phyloP scores from a whole-genome alignment of 2,888 invertebrate species.

The Hydroisotoma schaefferi region DNA sequence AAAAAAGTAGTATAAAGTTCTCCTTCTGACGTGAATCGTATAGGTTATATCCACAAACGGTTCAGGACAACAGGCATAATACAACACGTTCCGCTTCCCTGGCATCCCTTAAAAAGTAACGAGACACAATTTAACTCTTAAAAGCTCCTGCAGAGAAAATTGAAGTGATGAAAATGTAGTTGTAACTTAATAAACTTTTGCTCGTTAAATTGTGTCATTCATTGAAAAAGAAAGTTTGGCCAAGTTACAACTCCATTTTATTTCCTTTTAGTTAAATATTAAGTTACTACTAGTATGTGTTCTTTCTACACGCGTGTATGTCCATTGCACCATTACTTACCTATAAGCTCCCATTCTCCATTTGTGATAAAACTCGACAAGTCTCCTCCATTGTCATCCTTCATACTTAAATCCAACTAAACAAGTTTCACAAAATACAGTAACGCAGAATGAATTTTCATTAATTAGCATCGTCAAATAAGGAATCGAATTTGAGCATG shows the following conservation, averaged over 20 bases:
- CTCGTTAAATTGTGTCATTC: too few species aligned
- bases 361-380: conserved; percentile 96
- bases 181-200: not conserved
- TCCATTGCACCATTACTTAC: too few species aligned
- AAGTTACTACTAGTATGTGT: too few species aligned
- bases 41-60: conserved; percentile 86
- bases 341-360: conserved; percentile 99
- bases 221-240: too few species aligned
- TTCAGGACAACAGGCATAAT: conserved; percentile 59
- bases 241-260: too few species aligned
- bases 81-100: conserved; percentile 83
- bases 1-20: conserved; percentile 98
- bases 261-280: too few species aligned
- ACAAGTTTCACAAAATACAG: too few species aligned
- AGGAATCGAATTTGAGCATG: not conserved
- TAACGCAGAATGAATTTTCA: too few species aligned
- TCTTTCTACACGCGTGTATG: too few species aligned
- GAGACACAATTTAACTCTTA: not conserved
- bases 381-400: conserved; percentile 90
- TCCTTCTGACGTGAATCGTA: conserved; percentile 90
- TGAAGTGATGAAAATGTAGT: not conserved
- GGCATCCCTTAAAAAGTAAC: conserved; percentile 70
- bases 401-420: conserved; percentile 93
- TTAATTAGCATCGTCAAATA: too few species aligned
- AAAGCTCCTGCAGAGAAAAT: not conserved